phyloP scores from a whole-genome alignment of 2,113 vertebrate species.

The Ahaetulla prasina region DNA sequence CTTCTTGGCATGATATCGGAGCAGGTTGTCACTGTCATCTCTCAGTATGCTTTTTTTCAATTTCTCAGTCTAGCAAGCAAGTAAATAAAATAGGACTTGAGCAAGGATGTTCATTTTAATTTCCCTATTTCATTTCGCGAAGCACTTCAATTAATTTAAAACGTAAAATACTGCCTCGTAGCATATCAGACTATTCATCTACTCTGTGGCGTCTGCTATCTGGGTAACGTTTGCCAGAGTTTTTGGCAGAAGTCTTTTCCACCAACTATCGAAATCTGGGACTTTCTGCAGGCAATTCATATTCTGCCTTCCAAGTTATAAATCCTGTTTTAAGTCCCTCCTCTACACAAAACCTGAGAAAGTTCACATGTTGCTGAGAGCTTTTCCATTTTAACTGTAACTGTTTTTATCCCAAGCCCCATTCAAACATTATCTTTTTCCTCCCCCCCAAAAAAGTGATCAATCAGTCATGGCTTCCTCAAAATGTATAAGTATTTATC shows the following conservation, averaged over 20 bases:
- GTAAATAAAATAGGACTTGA: background rate
- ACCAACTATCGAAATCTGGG: background rate
- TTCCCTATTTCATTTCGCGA: background rate
- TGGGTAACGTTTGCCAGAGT: background rate
- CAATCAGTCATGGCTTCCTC: background rate
- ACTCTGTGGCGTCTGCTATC: background rate
- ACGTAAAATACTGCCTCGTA: background rate
- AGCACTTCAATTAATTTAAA: background rate
- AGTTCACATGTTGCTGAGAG: background rate
- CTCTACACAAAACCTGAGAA: background rate
- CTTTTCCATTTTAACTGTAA: background rate
- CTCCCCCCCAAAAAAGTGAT: too few species aligned
- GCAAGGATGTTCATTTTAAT: background rate
- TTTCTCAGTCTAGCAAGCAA: background rate
- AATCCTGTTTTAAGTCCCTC: background rate
- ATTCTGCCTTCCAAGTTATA: background rate
- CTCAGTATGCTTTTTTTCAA: background rate
- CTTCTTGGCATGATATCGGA: background rate
- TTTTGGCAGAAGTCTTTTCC: background rate
- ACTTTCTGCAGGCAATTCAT: background rate
- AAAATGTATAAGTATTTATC: background rate
- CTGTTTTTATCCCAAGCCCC: background rate
- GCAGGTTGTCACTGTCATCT: background rate
- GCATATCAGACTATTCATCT: background rate
- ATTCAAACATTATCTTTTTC: background rate